Evolutionary conservation across 2,797 vertebrate genomes (phyloP).

Genomic region (Antennarius maculatus): DNA sequence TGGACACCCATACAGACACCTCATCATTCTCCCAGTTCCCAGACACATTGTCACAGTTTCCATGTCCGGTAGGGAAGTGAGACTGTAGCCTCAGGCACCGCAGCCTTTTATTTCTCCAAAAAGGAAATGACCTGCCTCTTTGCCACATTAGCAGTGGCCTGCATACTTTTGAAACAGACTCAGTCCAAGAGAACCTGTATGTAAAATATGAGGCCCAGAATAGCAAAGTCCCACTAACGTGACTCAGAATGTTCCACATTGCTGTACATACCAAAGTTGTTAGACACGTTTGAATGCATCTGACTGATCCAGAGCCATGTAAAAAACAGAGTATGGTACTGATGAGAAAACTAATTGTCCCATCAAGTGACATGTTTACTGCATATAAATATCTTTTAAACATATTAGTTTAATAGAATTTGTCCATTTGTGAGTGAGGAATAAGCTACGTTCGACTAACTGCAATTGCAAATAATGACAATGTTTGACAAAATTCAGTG

Average conservation of each 20-base stretch:
- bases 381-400: not conserved
- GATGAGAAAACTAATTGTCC: not conserved
- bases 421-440: not conserved
- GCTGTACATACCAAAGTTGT: not conserved
- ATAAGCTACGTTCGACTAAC: not conserved
- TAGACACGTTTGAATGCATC: constrained; percentile 16
- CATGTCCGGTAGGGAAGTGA: constrained; percentile 63
- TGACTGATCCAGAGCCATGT: constrained; percentile 2
- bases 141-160: constrained; percentile 55
- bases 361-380: not conserved
- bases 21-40: constrained; percentile 40
- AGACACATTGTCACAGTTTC: constrained; percentile 69
- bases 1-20: constrained; percentile 22
- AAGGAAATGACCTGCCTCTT: constrained; percentile 69
- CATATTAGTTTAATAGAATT: not conserved
- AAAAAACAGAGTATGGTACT: constrained; percentile 10
- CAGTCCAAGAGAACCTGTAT: constrained; percentile 31
- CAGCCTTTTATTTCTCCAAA: constrained; percentile 50
- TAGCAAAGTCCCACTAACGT: constrained; percentile 24
- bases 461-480: not conserved
- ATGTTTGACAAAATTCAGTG: not conserved
- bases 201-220: constrained; percentile 41
- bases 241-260: constrained; percentile 33
- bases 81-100: constrained; percentile 55
- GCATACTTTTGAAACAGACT: constrained; percentile 42